Base-by-base conservation (phyloP, 2,888 invertebrate species). In the Nebria brevicollis region DNA sequence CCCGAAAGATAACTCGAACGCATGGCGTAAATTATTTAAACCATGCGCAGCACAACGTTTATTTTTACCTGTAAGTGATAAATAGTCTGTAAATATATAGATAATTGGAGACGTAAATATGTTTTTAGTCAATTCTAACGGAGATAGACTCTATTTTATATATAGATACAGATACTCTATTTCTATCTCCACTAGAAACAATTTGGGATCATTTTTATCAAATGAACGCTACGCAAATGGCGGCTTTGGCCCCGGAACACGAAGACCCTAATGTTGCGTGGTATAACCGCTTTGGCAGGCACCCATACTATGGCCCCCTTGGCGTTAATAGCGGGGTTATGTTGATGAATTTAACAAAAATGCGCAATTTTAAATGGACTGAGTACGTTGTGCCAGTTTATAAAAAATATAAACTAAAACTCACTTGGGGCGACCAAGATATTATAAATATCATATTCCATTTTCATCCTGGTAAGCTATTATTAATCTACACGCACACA, bases 351-450 rank as follows among this genome's bases (percentile, higher is more conserved):
- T 90, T 98, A 77, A 97, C 97, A 0, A 92, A 96, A 86, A 96
- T 98, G 95, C 90, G 98, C 82, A 89, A 91, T 42, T 96, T 97
- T 86, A 92, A 94, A 41, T 98, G 98, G 97, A 93, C 94, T 82
- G 92, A 94, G 82, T 95, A 96, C 87, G 93, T 98, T 42, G 91
- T 95, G 83, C 95, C 96, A 3, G 95, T 97, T 84, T 95, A 96
- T 89, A 92, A 94, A 84, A 94, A 95, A 87, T 98, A 96, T 90
- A 95, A 94, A 87, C 88, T 94, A 13, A 93, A 95, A 86, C 96
- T 98, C 83, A 97, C 97, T 0, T 98, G 97, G 97, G 98, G 98
- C n/a, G 98, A 98, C 89, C 98, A 98, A 90, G 98, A 98, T 90
- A 94, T 97, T 85, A 95, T 97, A 85, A 97, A 97, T 87, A 96